phyloP scores from a whole-genome alignment of 1,140 invertebrate species.

The Matsumurasca onukii region DNA sequence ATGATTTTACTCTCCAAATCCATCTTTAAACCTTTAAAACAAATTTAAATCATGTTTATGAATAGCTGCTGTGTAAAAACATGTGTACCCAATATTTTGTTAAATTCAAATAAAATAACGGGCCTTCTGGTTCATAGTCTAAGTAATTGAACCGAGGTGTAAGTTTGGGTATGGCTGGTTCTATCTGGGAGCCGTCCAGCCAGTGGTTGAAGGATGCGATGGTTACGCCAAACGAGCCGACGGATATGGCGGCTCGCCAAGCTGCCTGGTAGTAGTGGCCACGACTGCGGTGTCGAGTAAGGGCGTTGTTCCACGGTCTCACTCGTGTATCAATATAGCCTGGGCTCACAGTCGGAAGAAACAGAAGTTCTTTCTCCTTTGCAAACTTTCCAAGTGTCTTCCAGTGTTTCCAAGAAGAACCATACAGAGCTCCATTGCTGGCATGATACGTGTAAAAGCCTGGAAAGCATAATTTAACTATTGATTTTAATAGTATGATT shows the following conservation, averaged over 20 bases:
- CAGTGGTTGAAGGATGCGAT: slow-evolving; percentile 64
- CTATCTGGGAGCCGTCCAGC: slow-evolving; percentile 63
- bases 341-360: slow-evolving; percentile 60
- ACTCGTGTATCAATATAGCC: slow-evolving; percentile 59
- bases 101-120: slow-evolving; percentile 59
- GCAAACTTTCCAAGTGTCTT: slow-evolving; percentile 57
- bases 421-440: slow-evolving; percentile 59
- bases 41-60: no score
- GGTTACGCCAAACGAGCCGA: slow-evolving; percentile 53
- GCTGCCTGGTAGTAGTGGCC: slow-evolving; percentile 50
- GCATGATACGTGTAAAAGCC: slow-evolving; percentile 63
- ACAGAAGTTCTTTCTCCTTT: slow-evolving; percentile 55
- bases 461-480: slow-evolving; percentile 35
- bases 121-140: slow-evolving; percentile 58
- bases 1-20: no score
- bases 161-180: slow-evolving; percentile 55
- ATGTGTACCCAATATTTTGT: slow-evolving; percentile 62
- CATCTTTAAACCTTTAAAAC: no score
- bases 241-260: slow-evolving; percentile 56
- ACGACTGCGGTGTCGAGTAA: slow-evolving; percentile 56
- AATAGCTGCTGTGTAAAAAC: no score
- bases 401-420: slow-evolving; percentile 66
- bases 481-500: no score
- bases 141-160: slow-evolving; percentile 52
- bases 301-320: slow-evolving; percentile 55